Evolutionary conservation across 2,113 vertebrate species (phyloP), one percentile per base, ranked within the genome.

Genomic region (Phylloscopus trochiloides): DNA sequence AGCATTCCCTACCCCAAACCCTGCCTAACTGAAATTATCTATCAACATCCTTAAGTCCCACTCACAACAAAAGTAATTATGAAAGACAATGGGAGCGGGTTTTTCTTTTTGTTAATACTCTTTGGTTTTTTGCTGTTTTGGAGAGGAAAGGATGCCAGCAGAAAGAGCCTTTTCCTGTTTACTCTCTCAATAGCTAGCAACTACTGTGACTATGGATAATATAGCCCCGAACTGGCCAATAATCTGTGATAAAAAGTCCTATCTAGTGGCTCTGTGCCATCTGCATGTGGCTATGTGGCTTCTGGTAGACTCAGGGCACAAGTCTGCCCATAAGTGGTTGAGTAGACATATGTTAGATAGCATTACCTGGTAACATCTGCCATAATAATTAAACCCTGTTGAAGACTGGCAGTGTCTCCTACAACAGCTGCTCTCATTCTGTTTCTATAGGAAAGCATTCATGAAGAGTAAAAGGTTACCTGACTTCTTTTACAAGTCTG

Each of bases 351-450:
- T 83, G 51, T 90, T 92, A 74, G 91, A 55, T 43, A 66, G 45
- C 28, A 90, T 66, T 68, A 94, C 71, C 80, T 92, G 74, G 22
- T 58, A 90, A 92, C 81, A 91, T 73, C 81, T 96, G 74, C 67
- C 81, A 40, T 62, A 62, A 92, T 42, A 70, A 87, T 70, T 54
- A 88, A 59, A 84, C 76, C 50, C 85, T 77, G 67, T 55, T 77
- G 66, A 92, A 79, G 70, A 90, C 84, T 65, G 70, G 29, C 50
- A 68, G 8, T 5, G 29, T 77, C 74, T 80, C 45, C 62, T 90
- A 36, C 47, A 86, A 31, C 81, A 96, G 47, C 62, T 92, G 63
- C 13, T 88, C 43, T 77, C 32, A 66, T 73, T 79, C 54, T 77
- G 14, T 61, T 86, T 67, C 38, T 73, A 22, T 16, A 91, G 54